A percentile compares a stretch with the other conserved stretches of the same genome.
These are phyloP conservation scores for Protodeltote pygarga DNA, from an alignment of 2,888 invertebrate species.

Conservation along the genomic window DNA sequence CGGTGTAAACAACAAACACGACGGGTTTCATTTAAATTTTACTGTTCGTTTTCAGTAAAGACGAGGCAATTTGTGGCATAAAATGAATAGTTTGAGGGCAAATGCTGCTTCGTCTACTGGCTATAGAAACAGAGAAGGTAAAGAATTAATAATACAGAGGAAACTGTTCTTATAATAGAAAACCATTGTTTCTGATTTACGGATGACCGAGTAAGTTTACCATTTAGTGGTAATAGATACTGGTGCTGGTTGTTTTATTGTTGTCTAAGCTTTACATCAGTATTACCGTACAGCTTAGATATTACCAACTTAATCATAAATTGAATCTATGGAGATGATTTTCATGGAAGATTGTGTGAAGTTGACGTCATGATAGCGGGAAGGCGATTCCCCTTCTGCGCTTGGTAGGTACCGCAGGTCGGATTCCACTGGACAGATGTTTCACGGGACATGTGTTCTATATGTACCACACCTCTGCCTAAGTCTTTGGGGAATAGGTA, in stretches of 20 bases:
- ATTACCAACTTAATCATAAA: too few species aligned
- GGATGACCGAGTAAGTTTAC: background rate
- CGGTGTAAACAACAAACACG: conserved; percentile 59
- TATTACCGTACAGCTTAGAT: too few species aligned
- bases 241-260: background rate
- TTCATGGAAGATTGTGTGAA: too few species aligned
- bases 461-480: too few species aligned
- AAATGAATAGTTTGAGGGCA: conserved; percentile 56
- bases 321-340: too few species aligned
- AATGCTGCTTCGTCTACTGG: conserved; percentile 36
- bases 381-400: too few species aligned
- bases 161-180: conserved; percentile 56
- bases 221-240: background rate
- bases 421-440: too few species aligned
- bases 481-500: too few species aligned
- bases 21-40: conserved; percentile 68
- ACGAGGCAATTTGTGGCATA: conserved; percentile 66
- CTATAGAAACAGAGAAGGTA: conserved; percentile 45
- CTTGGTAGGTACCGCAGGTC: too few species aligned
- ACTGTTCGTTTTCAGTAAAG: conserved; percentile 58
- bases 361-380: too few species aligned
- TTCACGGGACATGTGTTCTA: too few species aligned
- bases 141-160: conserved; percentile 59
- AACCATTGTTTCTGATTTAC: conserved; percentile 52
- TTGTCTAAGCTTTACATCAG: too few species aligned